A percentile compares a stretch with the other conserved stretches of the same genome.
phyloP scores from a whole-genome alignment of 2,797 vertebrate species.

The Danio aesculapii region DNA sequence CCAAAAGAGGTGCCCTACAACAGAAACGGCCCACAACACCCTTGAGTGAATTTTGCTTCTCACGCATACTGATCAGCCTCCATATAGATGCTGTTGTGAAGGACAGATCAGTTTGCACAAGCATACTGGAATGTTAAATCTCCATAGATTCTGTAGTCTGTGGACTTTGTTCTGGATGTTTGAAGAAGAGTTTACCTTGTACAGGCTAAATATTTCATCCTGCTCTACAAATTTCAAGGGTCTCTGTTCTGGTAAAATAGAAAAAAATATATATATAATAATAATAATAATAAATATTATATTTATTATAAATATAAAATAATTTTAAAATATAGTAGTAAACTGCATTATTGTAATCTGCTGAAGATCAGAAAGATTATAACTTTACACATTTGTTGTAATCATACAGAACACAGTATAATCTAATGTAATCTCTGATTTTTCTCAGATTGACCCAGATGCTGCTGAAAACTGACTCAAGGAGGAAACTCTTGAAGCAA shows the following conservation, averaged over 20 bases:
- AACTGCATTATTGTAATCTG: background rate
- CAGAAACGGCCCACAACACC: conserved; percentile 26
- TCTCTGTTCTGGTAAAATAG: background rate
- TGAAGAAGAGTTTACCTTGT: background rate
- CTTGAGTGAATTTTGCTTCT: conserved; percentile 7
- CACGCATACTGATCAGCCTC: conserved; percentile 53
- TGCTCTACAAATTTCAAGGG: background rate
- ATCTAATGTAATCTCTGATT: conserved; percentile 66
- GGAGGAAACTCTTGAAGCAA: background rate
- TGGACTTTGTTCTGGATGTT: background rate
- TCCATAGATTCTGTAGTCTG: background rate
- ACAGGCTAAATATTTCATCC: background rate
- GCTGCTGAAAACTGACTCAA: background rate
- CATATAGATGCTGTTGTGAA: background rate
- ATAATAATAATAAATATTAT: background rate
- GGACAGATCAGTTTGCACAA: background rate
- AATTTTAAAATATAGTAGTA: background rate
- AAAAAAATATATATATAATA: background rate
- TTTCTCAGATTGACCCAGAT: conserved; percentile 38
- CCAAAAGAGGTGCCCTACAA: conserved; percentile 46
- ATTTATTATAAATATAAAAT: no score
- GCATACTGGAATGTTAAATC: background rate
- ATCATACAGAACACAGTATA: conserved; percentile 64
- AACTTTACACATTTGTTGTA: conserved; percentile 51
- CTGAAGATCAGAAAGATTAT: background rate